Percentiles rank a stretch among this genome's conserved stretches.
Evolutionary conservation across 2,113 vertebrate genomes (phyloP).

Genomic region (Nibea coibor): DNA sequence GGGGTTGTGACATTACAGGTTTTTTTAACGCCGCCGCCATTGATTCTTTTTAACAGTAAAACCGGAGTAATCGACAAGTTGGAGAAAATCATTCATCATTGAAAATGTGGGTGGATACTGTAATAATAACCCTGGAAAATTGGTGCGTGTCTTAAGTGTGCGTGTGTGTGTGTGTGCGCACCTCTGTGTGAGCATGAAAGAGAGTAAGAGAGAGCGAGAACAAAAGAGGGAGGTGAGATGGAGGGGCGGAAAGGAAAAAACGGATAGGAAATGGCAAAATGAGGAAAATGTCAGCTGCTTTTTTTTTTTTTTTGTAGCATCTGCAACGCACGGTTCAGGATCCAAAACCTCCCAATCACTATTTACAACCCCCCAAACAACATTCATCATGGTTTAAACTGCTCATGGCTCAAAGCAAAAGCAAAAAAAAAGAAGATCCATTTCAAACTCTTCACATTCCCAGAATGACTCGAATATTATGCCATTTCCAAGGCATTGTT

Average conservation of each 20-base stretch:
- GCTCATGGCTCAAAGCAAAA: constrained; percentile 38
- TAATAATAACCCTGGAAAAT: background rate
- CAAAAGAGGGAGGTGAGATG: background rate
- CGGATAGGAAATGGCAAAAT: constrained; percentile 15
- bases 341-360: constrained; percentile 14
- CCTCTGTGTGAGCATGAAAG: background rate
- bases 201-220: background rate
- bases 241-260: background rate
- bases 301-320: constrained; percentile 17
- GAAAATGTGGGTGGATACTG: constrained; percentile 7
- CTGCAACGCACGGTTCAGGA: constrained; percentile 40
- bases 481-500: constrained; percentile 52
- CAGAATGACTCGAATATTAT: constrained; percentile 44
- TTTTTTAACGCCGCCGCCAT: constrained; percentile 27
- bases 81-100: constrained; percentile 5
- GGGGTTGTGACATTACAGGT: constrained; percentile 15
- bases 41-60: constrained; percentile 32
- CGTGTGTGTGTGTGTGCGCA: too few species aligned
- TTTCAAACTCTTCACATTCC: constrained; percentile 50
- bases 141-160: background rate
- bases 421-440: constrained; percentile 33
- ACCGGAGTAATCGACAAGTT: constrained; percentile 4
- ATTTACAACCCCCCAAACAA: constrained; percentile 15
- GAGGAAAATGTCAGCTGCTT: constrained; percentile 5
- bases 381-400: constrained; percentile 34